Base-by-base conservation (phyloP, 2,888 invertebrate genomes). In the Drosophila neoperkinsi region DNA sequence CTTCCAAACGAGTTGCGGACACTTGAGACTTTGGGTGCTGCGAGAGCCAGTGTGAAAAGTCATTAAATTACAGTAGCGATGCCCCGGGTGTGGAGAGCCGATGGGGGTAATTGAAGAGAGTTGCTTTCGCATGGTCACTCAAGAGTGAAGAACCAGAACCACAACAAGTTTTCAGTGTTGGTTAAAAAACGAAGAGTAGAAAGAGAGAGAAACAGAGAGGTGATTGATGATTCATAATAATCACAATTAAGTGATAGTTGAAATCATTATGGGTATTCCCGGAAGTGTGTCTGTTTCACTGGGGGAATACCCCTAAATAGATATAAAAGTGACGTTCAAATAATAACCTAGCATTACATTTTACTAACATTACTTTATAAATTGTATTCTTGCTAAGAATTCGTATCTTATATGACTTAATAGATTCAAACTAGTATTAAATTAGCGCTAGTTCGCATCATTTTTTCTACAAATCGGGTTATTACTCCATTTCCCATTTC, bases 1-100 rank as follows among this genome's bases (percentile, higher is more conserved):
- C 55, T 55, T 18, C 52, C 63, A 80, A 81, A 80, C 82, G 55
- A 73, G 81, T 81, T 82, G 74, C 61, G 63, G 76, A 69, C 56
- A 64, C 68, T 81, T 52, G 81, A 76, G 62, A 62, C 57, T 34
- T 31, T 18, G 64, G 66, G 58, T 50, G 53, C 38, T 65, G 64
- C 38, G 56, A 56, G 66, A 59, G 63, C 33, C 62, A 72, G 79
- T 68, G 74, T 77, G 74, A 82, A 81, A 80, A 65, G 71, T 82
- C 80, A 81, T 82, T 81, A 74, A 82, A 81, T 81, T 81, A 81
- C 81, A 77, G 64, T 65, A 66, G 69, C 66, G 34, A 11, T 41
- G 64, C 62, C 62, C 13, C 16, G 10, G 18, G 64, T 16, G 13
- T 10, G 2, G 10, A 13, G 49, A 43, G 21, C 7, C 9, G 6